Evolutionary conservation across 2,888 invertebrate genomes (phyloP).

Genomic region (Cheilosia soror): DNA sequence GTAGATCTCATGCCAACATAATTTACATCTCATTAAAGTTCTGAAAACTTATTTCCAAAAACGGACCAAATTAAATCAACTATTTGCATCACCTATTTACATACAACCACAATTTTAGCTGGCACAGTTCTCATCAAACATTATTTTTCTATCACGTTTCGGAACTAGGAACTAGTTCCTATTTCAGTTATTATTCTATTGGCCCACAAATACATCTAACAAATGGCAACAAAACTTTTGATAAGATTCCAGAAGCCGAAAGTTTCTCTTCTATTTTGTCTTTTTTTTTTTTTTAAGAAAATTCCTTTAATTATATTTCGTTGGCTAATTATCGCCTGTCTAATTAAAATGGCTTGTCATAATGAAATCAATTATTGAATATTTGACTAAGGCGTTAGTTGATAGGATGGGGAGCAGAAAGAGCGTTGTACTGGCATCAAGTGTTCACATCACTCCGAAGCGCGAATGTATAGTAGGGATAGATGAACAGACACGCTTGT

Average conservation of each 20-base stretch:
- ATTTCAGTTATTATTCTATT: too few species aligned
- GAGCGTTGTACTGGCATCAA: not conserved
- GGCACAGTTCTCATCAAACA: too few species aligned
- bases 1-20: too few species aligned
- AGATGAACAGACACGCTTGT: not conserved
- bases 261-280: not conserved
- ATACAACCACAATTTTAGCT: too few species aligned
- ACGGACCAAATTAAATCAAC: too few species aligned
- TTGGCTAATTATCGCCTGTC: slow-evolving; percentile 37
- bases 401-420: not conserved
- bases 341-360: slow-evolving; percentile 56
- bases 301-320: slow-evolving; percentile 31
- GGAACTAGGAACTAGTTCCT: too few species aligned
- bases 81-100: too few species aligned
- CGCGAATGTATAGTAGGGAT: not conserved
- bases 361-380: slow-evolving; percentile 45
- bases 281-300: not conserved
- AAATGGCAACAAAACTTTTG: not conserved
- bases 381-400: slow-evolving; percentile 21
- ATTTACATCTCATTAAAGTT: too few species aligned
- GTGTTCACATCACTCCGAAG: too few species aligned
- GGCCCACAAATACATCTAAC: not conserved
- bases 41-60: too few species aligned
- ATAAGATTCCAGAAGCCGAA: not conserved
- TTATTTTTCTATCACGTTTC: too few species aligned